Conservation (phyloP, 2,113 vertebrate genomes). For the Melanerpes aurifrons region DNA sequence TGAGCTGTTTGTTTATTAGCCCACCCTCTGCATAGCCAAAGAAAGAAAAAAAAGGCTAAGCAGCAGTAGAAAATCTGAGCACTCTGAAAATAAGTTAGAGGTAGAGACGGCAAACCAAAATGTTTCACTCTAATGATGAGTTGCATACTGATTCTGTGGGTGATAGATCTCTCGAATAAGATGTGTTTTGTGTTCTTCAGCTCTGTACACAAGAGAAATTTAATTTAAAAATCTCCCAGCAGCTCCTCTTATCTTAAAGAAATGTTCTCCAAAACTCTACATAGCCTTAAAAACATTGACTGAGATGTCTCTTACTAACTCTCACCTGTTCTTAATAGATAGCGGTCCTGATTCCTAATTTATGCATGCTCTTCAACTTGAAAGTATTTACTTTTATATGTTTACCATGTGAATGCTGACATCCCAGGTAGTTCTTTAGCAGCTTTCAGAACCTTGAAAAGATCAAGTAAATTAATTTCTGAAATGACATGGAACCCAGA, state of each 20-base stretch:
- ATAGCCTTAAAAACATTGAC: not conserved
- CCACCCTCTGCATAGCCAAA: not conserved
- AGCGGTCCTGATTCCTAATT: not conserved
- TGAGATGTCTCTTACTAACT: not conserved
- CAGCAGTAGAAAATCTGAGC: not conserved
- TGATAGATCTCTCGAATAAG: conserved; percentile 4
- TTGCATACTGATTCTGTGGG: not conserved
- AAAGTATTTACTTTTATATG: not conserved
- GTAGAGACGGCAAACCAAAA: not conserved
- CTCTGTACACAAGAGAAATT: not conserved
- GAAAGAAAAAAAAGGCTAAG: not conserved
- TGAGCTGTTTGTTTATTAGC: conserved; percentile 2
- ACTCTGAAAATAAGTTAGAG: conserved; percentile 24
- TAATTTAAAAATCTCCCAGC: not conserved
- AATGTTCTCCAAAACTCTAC: not conserved
- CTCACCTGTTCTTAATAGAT: not conserved
- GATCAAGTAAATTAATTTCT: not conserved
- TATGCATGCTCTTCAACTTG: not conserved
- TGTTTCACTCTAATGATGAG: conserved; percentile 7
- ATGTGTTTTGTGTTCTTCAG: conserved; percentile 6
- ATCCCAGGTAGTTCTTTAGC: not conserved
- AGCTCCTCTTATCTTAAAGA: not conserved
- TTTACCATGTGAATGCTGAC: not conserved
- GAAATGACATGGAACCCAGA: not conserved
- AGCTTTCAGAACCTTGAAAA: not conserved